Evolutionary conservation across 1,140 invertebrate species (phyloP), one percentile per base, ranked within the genome.

Genomic region (Brachionus asplanchnoidis): DNA sequence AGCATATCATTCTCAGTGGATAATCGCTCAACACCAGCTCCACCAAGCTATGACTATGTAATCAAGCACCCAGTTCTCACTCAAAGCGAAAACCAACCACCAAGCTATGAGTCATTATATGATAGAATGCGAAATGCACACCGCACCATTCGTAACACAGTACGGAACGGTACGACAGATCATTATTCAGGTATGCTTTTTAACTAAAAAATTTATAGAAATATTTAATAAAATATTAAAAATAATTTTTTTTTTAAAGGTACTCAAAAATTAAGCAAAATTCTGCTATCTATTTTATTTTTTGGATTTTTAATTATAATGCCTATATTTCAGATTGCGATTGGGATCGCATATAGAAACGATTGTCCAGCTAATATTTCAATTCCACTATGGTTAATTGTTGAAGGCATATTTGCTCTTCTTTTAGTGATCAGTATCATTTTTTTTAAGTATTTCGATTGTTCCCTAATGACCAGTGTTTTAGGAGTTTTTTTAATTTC

Each of bases 391-490:
- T 77, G 73, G 73, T 28, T 77, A 26, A 77, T 50, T 26, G n/a
- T 77, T 26, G 42, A 50, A 14, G 42, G 73, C 42, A 50, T 77
- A 12, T 77, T 77, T 53, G 11, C 42, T 23, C 8, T 77, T 50
- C 20, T 77, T 12, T 28, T 77, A 12, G 73, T 50, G 9, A 28
- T 77, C 17, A 77, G 73, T 20, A 77, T 77, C 50, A 1, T 50
- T 20, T 77, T 77, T 50, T 77, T 77, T 7, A 77, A 77, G 42
- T 77, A 50, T 50, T 77, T 50, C 42, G 73, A 77, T 14, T 77
- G 73, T 46, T 77, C 73, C 8, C 23, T 77, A 50, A 50, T 77
- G 73, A 77, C 73, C 17, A 77, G 73, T 77, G 73, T 77, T 23
- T 26, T 77, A 23, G 44, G 26, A 36, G 44, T 77, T 26, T 77